Evolutionary conservation across 2,888 invertebrate genomes (phyloP).

Genomic region (Macroteleia sp.): DNA sequence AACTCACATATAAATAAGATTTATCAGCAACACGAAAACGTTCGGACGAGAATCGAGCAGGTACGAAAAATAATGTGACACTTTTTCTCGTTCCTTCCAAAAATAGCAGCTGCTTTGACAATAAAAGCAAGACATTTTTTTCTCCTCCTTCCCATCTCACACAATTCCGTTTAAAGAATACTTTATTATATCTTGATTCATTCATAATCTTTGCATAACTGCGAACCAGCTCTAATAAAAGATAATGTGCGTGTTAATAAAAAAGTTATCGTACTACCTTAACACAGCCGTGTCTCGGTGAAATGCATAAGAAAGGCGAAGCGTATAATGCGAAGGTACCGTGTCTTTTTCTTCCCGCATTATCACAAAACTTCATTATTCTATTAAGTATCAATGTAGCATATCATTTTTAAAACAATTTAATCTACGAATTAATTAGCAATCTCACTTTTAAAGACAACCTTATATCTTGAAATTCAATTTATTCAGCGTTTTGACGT

Average conservation of each 20-base stretch:
- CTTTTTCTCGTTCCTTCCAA: conserved; percentile 11
- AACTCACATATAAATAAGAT: conserved; percentile 55
- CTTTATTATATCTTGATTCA: conserved; percentile 60
- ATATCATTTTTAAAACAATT: conserved; percentile 56
- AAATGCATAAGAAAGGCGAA: conserved; percentile 49
- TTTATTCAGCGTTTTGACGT: too few relatives aligned
- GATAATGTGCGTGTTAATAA: conserved; percentile 62
- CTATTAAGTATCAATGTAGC: conserved; percentile 38
- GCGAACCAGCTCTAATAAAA: conserved; percentile 59
- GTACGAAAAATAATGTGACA: conserved; percentile 13
- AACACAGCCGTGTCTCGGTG: conserved; percentile 33
- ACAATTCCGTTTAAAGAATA: conserved; percentile 46
- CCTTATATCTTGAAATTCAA: too few relatives aligned
- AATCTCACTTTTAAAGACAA: conserved; percentile 6
- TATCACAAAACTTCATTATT: conserved; percentile 58
- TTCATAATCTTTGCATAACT: conserved; percentile 57
- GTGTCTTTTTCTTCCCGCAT: conserved; percentile 41
- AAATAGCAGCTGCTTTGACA: conserved; percentile 43
- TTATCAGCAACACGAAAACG: conserved; percentile 42
- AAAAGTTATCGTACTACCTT: conserved; percentile 62
- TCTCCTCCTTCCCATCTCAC: conserved; percentile 17
- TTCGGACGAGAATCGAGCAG: conserved; percentile 23
- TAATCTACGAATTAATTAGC: conserved; percentile 57
- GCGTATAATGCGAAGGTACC: conserved; percentile 47
- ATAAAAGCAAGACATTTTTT: conserved; percentile 9